These are phyloP conservation scores for Sorex maritimensis DNA, from an alignment of 2,797 vertebrate genomes.

Conservation along the genomic window DNA sequence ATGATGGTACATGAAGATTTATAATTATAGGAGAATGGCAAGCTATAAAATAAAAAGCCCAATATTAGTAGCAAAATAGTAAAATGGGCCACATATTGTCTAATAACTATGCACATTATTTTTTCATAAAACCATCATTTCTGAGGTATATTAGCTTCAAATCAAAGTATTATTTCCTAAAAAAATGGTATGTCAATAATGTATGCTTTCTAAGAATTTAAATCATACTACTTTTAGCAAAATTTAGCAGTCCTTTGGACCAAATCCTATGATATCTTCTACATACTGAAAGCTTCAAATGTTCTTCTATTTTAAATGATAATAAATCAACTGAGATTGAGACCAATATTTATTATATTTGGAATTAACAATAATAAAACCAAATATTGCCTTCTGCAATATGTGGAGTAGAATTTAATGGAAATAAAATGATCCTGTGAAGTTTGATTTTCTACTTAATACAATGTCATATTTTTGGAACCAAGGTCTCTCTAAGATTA, in stretches of 20 bases:
- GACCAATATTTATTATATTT: slow-evolving; percentile 90
- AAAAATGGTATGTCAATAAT: slow-evolving; percentile 16
- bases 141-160: neutral
- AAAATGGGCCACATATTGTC: neutral
- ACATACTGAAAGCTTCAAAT: slow-evolving; percentile 86
- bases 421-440: slow-evolving; percentile 87
- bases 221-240: slow-evolving; percentile 57
- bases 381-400: slow-evolving; percentile 85
- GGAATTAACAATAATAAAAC: slow-evolving; percentile 91
- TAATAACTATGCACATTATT: neutral
- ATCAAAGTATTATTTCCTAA: neutral
- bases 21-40: neutral
- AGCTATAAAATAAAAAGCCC: neutral
- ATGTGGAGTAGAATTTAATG: slow-evolving; percentile 82
- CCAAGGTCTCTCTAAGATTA: slow-evolving; percentile 67
- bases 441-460: slow-evolving; percentile 80
- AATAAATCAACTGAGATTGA: slow-evolving; percentile 89
- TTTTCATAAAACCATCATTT: slow-evolving; percentile 55
- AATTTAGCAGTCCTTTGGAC: slow-evolving; percentile 81
- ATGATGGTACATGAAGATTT: neutral
- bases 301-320: slow-evolving; percentile 89
- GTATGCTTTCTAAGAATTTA: slow-evolving; percentile 84
- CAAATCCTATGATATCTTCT: slow-evolving; percentile 55
- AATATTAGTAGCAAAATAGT: neutral
- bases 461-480: slow-evolving; percentile 85